These are phyloP conservation scores for Leucosticte australis DNA, from an alignment of 2,113 vertebrate genomes.

Conservation along the genomic window DNA sequence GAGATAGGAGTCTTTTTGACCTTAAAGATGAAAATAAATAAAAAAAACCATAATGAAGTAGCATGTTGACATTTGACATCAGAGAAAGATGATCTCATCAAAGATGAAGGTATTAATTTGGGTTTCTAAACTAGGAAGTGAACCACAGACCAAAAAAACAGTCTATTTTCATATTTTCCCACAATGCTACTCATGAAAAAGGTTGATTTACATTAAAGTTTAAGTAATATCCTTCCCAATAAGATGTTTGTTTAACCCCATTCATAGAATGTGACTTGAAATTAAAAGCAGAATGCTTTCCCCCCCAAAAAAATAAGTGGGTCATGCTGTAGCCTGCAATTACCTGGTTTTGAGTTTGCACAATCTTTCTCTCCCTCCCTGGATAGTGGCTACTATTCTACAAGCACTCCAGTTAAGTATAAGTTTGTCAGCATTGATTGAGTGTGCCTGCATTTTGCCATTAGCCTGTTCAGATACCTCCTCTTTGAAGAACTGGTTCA, in stretches of 20 bases:
- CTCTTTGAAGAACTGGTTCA: background rate
- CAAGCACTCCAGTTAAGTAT: background rate
- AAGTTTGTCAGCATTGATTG: background rate
- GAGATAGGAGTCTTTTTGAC: background rate
- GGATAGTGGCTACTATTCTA: background rate
- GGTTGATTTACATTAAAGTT: background rate
- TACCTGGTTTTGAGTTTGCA: background rate
- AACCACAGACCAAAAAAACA: background rate
- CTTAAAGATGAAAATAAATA: background rate
- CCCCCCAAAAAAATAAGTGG: background rate
- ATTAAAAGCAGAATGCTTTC: background rate
- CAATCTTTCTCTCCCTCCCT: background rate
- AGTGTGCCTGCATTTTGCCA: background rate
- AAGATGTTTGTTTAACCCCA: background rate
- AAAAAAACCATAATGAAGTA: background rate
- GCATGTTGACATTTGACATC: background rate
- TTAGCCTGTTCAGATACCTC: background rate
- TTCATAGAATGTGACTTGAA: background rate
- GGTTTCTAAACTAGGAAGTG: background rate
- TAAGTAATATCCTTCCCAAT: background rate
- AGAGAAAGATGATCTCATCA: slow-evolving; percentile 18
- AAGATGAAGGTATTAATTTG: background rate
- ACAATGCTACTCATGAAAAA: background rate
- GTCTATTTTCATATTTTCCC: background rate
- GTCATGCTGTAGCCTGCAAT: background rate